These are phyloP conservation scores for Valencia hispanica DNA, from an alignment of 2,797 vertebrate species.

Conservation along the genomic window DNA sequence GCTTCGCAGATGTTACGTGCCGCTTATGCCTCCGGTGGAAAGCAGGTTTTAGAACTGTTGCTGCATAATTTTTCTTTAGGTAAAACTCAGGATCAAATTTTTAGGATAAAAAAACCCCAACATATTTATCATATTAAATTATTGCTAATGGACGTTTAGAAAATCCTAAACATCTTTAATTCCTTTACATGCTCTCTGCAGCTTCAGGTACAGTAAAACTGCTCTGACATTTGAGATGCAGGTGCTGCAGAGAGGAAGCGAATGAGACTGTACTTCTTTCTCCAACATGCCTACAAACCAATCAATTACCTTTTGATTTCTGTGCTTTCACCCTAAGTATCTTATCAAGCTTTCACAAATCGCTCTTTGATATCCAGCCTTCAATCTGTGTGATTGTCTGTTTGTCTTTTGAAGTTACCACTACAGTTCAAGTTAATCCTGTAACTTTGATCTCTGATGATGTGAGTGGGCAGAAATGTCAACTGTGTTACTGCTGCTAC, in stretches of 20 bases:
- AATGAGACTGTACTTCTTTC: constrained; percentile 21
- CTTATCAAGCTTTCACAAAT: constrained; percentile 31
- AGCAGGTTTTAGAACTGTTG: not conserved
- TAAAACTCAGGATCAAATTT: not conserved
- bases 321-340: constrained; percentile 46
- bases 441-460: constrained; percentile 58
- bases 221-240: constrained; percentile 62
- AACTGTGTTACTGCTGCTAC: constrained; percentile 30
- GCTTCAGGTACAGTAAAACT: constrained; percentile 62
- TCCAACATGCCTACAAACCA: constrained; percentile 20
- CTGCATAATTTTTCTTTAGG: not conserved
- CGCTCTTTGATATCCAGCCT: constrained; percentile 51
- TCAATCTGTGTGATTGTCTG: constrained; percentile 41
- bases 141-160: not conserved
- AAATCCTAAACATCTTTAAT: not conserved
- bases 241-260: constrained; percentile 48
- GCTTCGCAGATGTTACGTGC: no score
- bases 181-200: constrained; percentile 29
- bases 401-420: constrained; percentile 50
- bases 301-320: constrained; percentile 54
- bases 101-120: not conserved
- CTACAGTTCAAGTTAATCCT: constrained; percentile 50
- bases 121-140: not conserved
- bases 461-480: constrained; percentile 33
- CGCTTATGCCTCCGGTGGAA: no score